Base-by-base conservation (phyloP, 2,888 invertebrate genomes). In the Eremobia ochroleuca region DNA sequence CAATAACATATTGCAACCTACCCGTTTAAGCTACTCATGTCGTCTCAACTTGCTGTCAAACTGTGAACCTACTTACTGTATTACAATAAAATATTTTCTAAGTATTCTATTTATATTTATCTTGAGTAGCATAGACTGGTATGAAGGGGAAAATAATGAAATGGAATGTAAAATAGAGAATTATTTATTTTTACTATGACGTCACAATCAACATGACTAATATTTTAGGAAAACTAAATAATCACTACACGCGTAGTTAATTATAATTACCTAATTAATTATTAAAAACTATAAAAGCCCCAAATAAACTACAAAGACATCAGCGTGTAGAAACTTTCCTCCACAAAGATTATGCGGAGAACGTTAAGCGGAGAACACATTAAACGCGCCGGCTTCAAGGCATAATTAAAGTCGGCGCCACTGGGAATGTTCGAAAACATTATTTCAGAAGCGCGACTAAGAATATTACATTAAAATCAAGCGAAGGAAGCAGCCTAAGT, bases 381-480 rank as follows among this genome's bases (percentile, higher is more conserved):
- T 91, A 91, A 90, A 86, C 83, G 87, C 82, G 81, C 82, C 82
- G 83, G 79, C 82, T 84, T 81, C 81, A 72, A 85, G 86, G 84
- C 85, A 85, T 90, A 91, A 91, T 91, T 91, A 92, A 89, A 88
- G 83, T 81, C 82, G 87, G 87, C 88, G 89, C 81, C 82, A 87
- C 86, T 85, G 89, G 82, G 87, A 90, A 89, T 88, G 87, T 88
- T 90, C 88, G 87, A 91, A 90, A 88, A 89, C 89, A 90, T 89
- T 91, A 91, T 90, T 91, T 89, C 83, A 85, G 77, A 85, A 86
- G 80, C 88, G 87, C 88, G 85, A 89, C 89, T 89, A 88, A 78
- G 88, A 89, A 90, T 92, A 91, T 92, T 90, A 90, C 91, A 91
- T 92, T 93, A 92, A 93, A 92, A 91, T 91, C 91, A 91, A 86